Base-by-base conservation (phyloP, 1,140 invertebrate genomes). In the Calliopsis andreniformis region DNA sequence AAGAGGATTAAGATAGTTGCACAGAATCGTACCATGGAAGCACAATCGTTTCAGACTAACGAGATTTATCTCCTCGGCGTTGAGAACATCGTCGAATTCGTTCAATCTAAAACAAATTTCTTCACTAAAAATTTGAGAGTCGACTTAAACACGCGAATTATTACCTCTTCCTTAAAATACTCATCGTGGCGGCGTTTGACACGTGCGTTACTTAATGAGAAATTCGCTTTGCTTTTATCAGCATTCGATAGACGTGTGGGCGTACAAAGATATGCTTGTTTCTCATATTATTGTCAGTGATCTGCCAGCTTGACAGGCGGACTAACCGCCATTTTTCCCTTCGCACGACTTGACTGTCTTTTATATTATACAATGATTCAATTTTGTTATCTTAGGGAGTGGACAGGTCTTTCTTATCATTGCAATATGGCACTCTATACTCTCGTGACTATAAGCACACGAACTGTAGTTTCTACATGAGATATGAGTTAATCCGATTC, bases 61-160 rank as follows among this genome's bases (percentile, higher is more conserved):
- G 16, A 96, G 88, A 86, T 97, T 93, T 80, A 97, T 95, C 59
- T 94, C 91, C 73, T 97, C 95, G 72, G 93, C 87, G 10, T 93
- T 90, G 5, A 97, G 89, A 64, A 95, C 87, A 76, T 95, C 93
- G 86, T 96, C 94, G 86, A 96, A 96, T 82, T 95, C 95, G 91
- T 95, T 95, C 64, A 97, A 94, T 87, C 96, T 97, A 86, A 35
- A 93, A 93, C 1, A 12, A 32, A 7, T 18, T 51, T 39, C 8
- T 8, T 39, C 3, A 30, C 16, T 10, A n/a, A 18, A 30, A 58
- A 53, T 23, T 14, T 20, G 2, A 1, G 14, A 18, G 18, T 3
- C 10, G 64, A 23, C 20, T 55, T 43, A 56, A 14, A 1, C 3
- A 18, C 2, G 8, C 0, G 6, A 7, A 28, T 0, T 18, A 23